Evolutionary conservation across 2,113 vertebrate species (phyloP).

Genomic region (Tichodroma muraria): DNA sequence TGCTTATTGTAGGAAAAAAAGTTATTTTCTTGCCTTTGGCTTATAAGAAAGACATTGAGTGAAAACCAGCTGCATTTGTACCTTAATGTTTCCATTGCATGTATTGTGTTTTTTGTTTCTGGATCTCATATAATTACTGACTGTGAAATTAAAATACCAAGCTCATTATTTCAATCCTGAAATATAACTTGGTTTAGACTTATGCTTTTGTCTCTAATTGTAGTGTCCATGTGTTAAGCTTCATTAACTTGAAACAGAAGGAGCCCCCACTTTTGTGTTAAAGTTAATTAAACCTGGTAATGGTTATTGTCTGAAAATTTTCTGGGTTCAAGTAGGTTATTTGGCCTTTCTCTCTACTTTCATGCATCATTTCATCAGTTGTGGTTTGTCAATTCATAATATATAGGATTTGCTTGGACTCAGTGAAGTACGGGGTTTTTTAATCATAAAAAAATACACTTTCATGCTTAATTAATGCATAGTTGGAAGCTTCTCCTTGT

Average conservation of each 20-base stretch:
- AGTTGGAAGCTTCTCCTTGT: neutral
- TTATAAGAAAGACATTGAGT: neutral
- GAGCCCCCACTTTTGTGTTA: constrained; percentile 61
- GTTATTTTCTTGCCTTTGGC: neutral
- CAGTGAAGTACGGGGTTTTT: neutral
- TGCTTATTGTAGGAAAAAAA: neutral
- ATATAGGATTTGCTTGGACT: neutral
- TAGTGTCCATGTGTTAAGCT: constrained; percentile 60
- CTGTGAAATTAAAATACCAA: constrained; percentile 26
- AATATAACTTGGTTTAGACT: constrained; percentile 46
- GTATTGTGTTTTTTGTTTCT: constrained; percentile 26
- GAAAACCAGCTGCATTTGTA: neutral
- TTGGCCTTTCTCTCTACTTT: constrained; percentile 27
- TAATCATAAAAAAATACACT: neutral
- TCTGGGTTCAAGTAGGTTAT: constrained; percentile 42
- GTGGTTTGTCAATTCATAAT: neutral
- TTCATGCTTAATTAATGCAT: neutral
- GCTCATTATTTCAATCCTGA: constrained; percentile 42
- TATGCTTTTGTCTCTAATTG: constrained; percentile 59
- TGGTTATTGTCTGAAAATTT: constrained; percentile 65
- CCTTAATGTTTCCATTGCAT: neutral
- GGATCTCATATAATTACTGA: constrained; percentile 9
- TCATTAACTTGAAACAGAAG: constrained; percentile 66
- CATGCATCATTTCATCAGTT: constrained; percentile 32
- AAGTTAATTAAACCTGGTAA: constrained; percentile 78